Evolutionary conservation across 2,797 vertebrate genomes (phyloP), one percentile per base, ranked within the genome.

Genomic region (Molossus alvarezi): DNA sequence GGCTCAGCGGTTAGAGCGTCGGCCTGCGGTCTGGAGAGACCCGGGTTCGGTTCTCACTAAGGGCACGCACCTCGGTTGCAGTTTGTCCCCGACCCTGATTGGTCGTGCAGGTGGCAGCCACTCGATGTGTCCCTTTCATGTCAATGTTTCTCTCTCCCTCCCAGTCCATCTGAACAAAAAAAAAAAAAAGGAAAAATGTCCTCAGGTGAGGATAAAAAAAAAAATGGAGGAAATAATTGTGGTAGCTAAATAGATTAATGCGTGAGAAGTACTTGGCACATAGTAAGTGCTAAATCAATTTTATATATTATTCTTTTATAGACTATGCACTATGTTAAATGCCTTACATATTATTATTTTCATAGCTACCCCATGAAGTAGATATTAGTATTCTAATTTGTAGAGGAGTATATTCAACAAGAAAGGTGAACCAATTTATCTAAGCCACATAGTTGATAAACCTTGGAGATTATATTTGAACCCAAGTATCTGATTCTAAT

Each of bases 241-340:
- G 33, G 57, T 76, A 14, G 18, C 62, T 77, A 92, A 90, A 55
- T n/a, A 82, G 23, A 51, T 53, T 92, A 88, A 83, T 51, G 33
- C 12, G 41, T 88, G 15, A 48, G 79, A 83, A 86, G 4, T 84
- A 0, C 17, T 72, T 60, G 25, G 5, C 23, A 85, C 3, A 58
- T 62, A 81, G 9, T 62, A 95, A 84, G 6, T 55, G 12, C 2
- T 88, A 95, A 91, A 77, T 77, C 91, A 76, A 55, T 89, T 0
- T 83, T 80, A 76, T 20, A 1, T 76, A 4, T 82, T 93, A 69
- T 58, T 72, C n/a, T 76, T 90, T 85, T 71, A 64, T 90, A 53
- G 3, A 3, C 5, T 55, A 37, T 4, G 1, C 17, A 81, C 20
- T 94, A 1, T 71, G 73, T 81, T 65, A 79, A 89, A 5, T 86